Percentiles rank a stretch among this genome's conserved stretches.
phyloP scores from a whole-genome alignment of 2,797 vertebrate genomes.

The Siniperca scherzeri region DNA sequence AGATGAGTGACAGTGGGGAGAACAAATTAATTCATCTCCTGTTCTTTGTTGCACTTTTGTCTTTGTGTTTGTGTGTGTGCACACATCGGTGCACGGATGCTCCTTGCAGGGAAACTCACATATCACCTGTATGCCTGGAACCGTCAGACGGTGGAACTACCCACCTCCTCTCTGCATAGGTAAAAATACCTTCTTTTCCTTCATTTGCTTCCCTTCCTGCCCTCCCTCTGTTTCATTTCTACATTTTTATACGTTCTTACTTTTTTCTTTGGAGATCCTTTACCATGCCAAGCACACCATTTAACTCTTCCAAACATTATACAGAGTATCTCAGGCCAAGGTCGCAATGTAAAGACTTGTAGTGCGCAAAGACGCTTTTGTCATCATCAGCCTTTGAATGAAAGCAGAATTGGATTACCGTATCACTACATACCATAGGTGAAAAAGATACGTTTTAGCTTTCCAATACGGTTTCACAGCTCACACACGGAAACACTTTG shows the following conservation, averaged over 20 bases:
- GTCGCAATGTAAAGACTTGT: background rate
- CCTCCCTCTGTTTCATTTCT: background rate
- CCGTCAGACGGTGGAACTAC: slow-evolving; percentile 97
- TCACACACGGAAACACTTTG: background rate
- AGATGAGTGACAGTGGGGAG: slow-evolving; percentile 58
- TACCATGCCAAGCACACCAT: background rate
- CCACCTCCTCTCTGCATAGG: slow-evolving; percentile 98
- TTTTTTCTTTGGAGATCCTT: background rate
- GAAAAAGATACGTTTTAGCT: background rate
- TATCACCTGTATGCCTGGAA: slow-evolving; percentile 99
- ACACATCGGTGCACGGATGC: background rate
- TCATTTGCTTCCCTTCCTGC: background rate
- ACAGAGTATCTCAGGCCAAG: background rate
- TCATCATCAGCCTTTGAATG: slow-evolving; percentile 3
- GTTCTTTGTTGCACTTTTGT: slow-evolving; percentile 34
- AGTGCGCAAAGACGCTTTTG: background rate
- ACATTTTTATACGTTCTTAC: background rate
- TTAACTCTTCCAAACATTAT: slow-evolving; percentile 1
- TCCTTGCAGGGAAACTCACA: slow-evolving; percentile 93
- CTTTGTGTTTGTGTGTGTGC: slow-evolving; percentile 42
- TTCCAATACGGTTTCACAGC: background rate
- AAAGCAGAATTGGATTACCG: background rate
- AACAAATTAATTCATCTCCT: slow-evolving; percentile 61
- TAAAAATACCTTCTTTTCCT: slow-evolving; percentile 75
- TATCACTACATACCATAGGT: background rate